Evolutionary conservation across 2,113 vertebrate species (phyloP).

Genomic region (Aegotheles bennettii): DNA sequence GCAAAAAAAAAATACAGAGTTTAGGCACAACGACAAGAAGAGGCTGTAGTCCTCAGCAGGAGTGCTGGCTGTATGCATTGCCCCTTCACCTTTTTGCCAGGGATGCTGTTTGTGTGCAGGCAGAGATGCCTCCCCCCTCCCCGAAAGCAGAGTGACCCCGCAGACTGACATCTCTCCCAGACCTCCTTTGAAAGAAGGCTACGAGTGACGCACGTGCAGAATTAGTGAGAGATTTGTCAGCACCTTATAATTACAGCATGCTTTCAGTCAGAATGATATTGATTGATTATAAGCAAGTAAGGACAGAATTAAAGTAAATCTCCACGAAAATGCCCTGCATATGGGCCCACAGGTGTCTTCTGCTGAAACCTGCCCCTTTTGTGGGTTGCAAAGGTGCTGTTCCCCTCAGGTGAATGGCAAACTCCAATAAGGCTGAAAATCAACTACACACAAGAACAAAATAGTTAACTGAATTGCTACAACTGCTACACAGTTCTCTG

Average conservation of each 20-base stretch:
- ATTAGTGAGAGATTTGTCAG: background rate
- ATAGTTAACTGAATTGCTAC: background rate
- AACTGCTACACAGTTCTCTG: background rate
- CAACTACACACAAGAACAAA: background rate
- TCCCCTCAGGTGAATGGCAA: background rate
- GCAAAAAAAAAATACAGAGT: background rate
- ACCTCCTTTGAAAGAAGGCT: background rate
- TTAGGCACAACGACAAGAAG: background rate
- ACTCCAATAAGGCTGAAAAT: background rate
- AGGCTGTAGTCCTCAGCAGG: background rate
- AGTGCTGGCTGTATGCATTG: background rate
- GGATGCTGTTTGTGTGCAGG: background rate
- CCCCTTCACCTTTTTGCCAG: background rate
- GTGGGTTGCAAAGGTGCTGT: background rate
- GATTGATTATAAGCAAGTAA: background rate
- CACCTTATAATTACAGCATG: background rate
- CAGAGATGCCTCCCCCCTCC: background rate
- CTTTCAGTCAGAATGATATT: background rate
- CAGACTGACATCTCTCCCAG: background rate
- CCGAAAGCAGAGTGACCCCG: rapidly evolving
- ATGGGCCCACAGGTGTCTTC: background rate
- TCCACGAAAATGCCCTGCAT: background rate
- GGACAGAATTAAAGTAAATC: background rate
- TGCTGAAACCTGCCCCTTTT: background rate
- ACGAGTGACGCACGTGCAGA: background rate